Conservation (phyloP, 2,113 vertebrate species). For the Galemys pyrenaicus region DNA sequence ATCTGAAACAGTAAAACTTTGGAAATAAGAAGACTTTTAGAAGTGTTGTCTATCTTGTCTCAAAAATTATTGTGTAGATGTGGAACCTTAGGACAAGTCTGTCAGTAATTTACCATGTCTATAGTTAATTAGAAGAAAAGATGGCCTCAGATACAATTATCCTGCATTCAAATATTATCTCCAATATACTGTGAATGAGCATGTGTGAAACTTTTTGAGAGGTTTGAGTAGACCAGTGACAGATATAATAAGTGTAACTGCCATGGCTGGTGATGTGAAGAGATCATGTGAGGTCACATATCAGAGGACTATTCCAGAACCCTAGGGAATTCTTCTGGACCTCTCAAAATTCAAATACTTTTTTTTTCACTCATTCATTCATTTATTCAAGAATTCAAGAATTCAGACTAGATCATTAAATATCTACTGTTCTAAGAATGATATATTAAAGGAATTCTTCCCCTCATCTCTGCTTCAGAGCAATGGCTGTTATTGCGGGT, state of each 20-base stretch:
- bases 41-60: background rate
- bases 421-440: background rate
- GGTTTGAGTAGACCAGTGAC: background rate
- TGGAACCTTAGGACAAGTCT: background rate
- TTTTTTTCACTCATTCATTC: background rate
- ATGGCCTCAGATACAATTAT: background rate
- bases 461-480: background rate
- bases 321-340: background rate
- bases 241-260: background rate
- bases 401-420: conserved; percentile 7
- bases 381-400: background rate
- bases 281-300: background rate
- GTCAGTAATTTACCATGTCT: background rate
- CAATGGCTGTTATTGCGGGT: background rate
- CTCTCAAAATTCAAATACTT: background rate
- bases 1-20: background rate
- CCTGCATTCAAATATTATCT: background rate
- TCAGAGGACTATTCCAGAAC: background rate
- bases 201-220: background rate
- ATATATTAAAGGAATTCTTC: background rate
- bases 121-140: background rate
- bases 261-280: background rate
- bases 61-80: background rate
- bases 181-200: background rate
- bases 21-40: background rate